Conservation (phyloP, 2,113 vertebrate species). For the Uria aalge region DNA sequence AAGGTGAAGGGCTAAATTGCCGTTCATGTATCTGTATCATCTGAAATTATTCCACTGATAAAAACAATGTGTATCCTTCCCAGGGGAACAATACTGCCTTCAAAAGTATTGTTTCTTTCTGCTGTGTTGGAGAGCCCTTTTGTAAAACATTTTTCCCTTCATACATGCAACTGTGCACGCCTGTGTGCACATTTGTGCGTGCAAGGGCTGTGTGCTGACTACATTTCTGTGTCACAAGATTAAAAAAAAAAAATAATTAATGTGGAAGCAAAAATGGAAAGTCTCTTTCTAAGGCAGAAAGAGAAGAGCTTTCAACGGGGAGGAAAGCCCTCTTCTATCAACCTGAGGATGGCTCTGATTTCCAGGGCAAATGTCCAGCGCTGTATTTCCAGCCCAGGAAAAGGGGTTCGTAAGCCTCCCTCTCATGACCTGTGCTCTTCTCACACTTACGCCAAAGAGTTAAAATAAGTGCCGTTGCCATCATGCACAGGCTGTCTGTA, state of each 20-base stretch:
- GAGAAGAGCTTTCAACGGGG: background rate
- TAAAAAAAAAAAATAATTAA: background rate
- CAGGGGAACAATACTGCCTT: constrained; percentile 41
- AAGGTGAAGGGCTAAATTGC: constrained; percentile 68
- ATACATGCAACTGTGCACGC: background rate
- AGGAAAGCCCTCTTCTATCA: background rate
- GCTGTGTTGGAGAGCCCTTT: constrained; percentile 35
- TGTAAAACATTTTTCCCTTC: background rate
- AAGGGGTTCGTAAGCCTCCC: background rate
- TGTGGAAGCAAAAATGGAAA: background rate
- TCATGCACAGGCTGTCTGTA: background rate
- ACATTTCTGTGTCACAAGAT: background rate
- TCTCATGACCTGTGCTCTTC: background rate
- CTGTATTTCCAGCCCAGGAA: background rate
- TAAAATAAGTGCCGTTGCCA: background rate
- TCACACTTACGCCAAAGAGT: background rate
- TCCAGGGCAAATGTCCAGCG: background rate
- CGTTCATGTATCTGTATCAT: constrained; percentile 64
- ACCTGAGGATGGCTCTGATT: background rate
- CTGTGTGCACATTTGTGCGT: fast-evolving
- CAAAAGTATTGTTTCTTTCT: constrained; percentile 50
- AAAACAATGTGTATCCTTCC: constrained; percentile 34
- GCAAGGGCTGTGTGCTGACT: background rate
- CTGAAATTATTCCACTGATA: constrained; percentile 74
- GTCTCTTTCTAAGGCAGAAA: background rate